Conservation (phyloP, 2,888 invertebrate species). For the Cheilosia vernalis region DNA sequence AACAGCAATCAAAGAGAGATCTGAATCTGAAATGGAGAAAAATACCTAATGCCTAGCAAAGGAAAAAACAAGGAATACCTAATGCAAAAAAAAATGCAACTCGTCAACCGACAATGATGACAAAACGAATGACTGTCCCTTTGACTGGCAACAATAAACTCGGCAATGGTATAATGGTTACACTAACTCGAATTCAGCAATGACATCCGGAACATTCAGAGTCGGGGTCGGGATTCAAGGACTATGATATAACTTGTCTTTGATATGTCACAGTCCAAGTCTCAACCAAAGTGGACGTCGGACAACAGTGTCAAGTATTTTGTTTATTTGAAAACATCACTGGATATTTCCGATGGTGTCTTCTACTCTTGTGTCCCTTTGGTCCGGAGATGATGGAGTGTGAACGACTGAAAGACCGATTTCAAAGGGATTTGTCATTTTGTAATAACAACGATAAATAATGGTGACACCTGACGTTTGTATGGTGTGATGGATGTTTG, state of each 20-base stretch:
- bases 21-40: too few species aligned
- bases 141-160: conserved; percentile 53
- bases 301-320: conserved; percentile 71
- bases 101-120: conserved; percentile 23
- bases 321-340: conserved; percentile 62
- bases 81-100: too few species aligned
- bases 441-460: conserved; percentile 69
- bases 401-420: conserved; percentile 59
- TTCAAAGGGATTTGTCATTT: conserved; percentile 70
- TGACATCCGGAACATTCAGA: conserved; percentile 39
- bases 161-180: conserved; percentile 8
- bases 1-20: too few species aligned
- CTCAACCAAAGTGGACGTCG: conserved; percentile 53
- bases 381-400: conserved; percentile 55
- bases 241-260: conserved; percentile 67
- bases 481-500: conserved; percentile 55
- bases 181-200: conserved; percentile 10
- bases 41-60: too few species aligned
- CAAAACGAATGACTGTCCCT: conserved; percentile 46
- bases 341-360: conserved; percentile 21
- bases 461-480: conserved; percentile 70
- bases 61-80: too few species aligned
- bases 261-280: conserved; percentile 65
- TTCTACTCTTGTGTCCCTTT: not conserved
- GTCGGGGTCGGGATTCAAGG: not conserved